A percentile compares a stretch with the other conserved stretches of the same genome.
Evolutionary conservation across 2,113 vertebrate genomes (phyloP).

Genomic region (Mohoua ochrocephala): DNA sequence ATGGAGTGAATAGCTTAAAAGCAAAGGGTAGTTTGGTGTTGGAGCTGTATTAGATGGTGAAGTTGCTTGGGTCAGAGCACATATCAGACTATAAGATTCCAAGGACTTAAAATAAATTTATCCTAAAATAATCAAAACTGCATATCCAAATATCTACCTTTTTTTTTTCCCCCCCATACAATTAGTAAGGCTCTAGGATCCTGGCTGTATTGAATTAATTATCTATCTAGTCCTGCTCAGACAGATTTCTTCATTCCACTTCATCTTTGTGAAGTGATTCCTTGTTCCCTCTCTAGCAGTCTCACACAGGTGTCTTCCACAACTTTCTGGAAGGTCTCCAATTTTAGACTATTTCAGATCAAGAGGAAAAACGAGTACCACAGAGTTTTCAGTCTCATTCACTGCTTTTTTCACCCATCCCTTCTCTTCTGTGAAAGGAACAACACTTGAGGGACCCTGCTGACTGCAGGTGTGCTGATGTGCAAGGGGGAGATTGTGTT

Average conservation of each 20-base stretch:
- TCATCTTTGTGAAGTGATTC: neutral
- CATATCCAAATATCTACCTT: neutral
- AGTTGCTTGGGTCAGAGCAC: neutral
- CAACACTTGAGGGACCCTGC: neutral
- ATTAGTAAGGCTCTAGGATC: neutral
- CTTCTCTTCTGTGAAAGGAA: neutral
- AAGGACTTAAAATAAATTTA: neutral
- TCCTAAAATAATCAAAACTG: neutral
- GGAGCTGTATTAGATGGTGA: neutral
- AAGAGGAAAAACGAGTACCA: neutral
- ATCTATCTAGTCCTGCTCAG: neutral
- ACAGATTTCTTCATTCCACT: neutral
- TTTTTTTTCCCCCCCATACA: rapidly evolving
- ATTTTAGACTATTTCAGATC: neutral
- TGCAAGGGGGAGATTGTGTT: neutral
- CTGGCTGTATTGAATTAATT: neutral
- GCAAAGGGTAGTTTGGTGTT: neutral
- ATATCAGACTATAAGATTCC: neutral
- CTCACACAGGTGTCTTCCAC: neutral
- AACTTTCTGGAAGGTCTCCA: neutral
- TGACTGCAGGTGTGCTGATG: neutral
- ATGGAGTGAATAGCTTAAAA: neutral
- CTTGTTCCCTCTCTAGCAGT: neutral
- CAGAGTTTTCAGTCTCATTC: neutral
- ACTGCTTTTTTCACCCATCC: neutral